Base-by-base conservation (phyloP, 2,888 invertebrate genomes). In the Mythimna pallens region DNA sequence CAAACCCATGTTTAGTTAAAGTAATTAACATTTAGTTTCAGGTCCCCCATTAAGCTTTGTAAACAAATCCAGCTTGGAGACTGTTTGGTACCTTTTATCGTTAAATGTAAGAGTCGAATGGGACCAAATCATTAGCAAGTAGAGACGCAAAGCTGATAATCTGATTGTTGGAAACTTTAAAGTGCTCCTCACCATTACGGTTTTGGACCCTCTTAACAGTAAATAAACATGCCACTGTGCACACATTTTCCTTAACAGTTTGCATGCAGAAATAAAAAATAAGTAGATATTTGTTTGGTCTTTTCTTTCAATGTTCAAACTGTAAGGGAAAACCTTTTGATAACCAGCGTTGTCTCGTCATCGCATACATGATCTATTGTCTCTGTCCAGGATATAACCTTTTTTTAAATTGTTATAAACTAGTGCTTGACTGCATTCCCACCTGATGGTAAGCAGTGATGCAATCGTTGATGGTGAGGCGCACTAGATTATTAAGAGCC, bases 131-230 rank as follows among this genome's bases (percentile, higher is more conserved):
- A 78, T 75, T 77, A 73, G 69, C 70, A 63, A 67, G 36, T 58
- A 66, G 70, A 68, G 63, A 70, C 55, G 30, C 63, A 73, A 79
- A 79, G 78, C 83, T 81, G 88, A 86, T 90, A 89, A 89, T 89
- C 89, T 83, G 86, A 89, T 91, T 90, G 87, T 87, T 78, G 77
- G 74, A 79, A 89, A 89, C 80, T 89, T 83, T 81, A 86, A 83
- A 83, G 86, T 81, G 80, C 75, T 85, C 81, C 77, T 86, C 72
- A 78, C 86, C 81, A 81, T 81, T 66, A 81, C 22, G 73, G 81
- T 74, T 75, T 79, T 70, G 54, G 66, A 67, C 61, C 64, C 75
- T 66, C 70, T 71, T 52, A 65, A 12, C 47, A 52, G 74, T 70
- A 55, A 70, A 81, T 74, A 72, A 72, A 78, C 67, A 70, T 50